Evolutionary conservation across 1,140 invertebrate species (phyloP).

Genomic region (Hypsibius dujardini): DNA sequence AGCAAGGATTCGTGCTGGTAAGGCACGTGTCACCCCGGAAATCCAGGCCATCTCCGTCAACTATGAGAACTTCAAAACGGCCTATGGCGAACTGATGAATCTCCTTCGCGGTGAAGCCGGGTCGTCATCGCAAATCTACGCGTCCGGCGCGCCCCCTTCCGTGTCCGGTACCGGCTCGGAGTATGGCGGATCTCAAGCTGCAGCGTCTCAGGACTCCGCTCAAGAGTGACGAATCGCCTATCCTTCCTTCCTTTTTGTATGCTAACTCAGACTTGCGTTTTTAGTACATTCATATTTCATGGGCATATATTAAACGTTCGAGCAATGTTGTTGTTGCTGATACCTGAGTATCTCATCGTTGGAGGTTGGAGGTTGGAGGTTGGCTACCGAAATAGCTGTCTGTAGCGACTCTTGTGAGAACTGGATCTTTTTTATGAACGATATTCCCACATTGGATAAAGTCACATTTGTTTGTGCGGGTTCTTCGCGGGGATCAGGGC

Average conservation of each 20-base stretch:
- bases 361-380: no score
- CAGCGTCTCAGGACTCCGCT: not conserved
- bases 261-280: not conserved
- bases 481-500: no score
- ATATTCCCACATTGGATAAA: not conserved
- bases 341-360: no score
- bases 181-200: not conserved
- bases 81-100: not conserved
- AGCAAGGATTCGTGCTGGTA: slow-evolving; percentile 42
- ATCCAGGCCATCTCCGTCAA: not conserved
- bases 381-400: no score
- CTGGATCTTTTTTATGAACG: not conserved
- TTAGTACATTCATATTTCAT: not conserved
- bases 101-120: no score
- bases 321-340: no score
- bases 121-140: no score
- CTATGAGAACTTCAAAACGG: not conserved
- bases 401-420: no score
- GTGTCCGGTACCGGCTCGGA: not conserved
- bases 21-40: not conserved
- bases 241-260: not conserved
- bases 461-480: no score
- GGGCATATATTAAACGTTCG: not conserved
- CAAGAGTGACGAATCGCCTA: not conserved
- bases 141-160: not conserved